phyloP scores from a whole-genome alignment of 2,888 invertebrate genomes.

The Hypselothyrea guttata region DNA sequence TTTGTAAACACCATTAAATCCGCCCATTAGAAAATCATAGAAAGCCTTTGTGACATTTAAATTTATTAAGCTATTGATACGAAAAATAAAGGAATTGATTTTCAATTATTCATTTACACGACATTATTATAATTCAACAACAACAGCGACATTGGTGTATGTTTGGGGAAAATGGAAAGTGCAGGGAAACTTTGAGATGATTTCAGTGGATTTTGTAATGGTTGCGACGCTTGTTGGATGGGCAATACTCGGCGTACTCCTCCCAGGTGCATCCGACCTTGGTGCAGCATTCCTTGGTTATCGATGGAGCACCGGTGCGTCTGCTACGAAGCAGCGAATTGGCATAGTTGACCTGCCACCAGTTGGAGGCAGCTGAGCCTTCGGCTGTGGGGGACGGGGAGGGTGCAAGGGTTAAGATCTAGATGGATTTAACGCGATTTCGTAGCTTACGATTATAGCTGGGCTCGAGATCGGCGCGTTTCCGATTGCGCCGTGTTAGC shows the following conservation, averaged over 20 bases:
- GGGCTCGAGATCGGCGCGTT: conserved; percentile 56
- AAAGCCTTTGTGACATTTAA: too few relatives aligned
- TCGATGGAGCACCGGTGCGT: conserved; percentile 79
- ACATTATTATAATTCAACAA: too few relatives aligned
- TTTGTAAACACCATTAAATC: too few relatives aligned
- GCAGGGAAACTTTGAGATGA: too few relatives aligned
- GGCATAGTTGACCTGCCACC: conserved; percentile 80
- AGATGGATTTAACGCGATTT: neutral
- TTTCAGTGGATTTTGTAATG: conserved; percentile 58
- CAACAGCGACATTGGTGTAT: too few relatives aligned
- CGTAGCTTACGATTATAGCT: conserved; percentile 44
- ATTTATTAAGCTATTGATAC: too few relatives aligned
- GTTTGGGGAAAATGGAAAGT: too few relatives aligned
- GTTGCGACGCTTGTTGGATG: conserved; percentile 83
- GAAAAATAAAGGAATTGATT: too few relatives aligned
- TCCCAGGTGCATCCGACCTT: conserved; percentile 85
- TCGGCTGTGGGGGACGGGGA: too few relatives aligned
- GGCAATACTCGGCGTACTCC: conserved; percentile 86
- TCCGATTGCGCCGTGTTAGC: conserved; percentile 82
- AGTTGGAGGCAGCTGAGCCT: conserved; percentile 72
- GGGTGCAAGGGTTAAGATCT: too few relatives aligned
- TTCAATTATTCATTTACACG: too few relatives aligned
- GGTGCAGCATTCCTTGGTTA: conserved; percentile 85
- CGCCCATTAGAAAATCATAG: too few relatives aligned
- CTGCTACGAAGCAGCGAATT: conserved; percentile 77